These are phyloP conservation scores for Choloepus didactylus DNA, from an alignment of 2,797 vertebrate genomes.

Conservation along the genomic window DNA sequence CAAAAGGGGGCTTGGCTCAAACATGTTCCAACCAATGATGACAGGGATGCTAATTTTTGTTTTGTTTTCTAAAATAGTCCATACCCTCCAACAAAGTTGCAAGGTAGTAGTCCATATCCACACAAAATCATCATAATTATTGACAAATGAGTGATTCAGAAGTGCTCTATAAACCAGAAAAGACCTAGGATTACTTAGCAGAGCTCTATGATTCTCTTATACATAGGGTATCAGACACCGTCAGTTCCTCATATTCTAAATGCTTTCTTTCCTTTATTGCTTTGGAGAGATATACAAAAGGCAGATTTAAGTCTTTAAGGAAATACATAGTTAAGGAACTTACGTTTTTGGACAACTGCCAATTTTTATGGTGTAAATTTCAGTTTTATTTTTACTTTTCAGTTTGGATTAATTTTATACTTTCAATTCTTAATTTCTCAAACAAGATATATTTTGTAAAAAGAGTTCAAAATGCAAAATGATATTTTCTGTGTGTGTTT, in stretches of 20 bases:
- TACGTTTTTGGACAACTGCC: background rate
- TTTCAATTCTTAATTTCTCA: background rate
- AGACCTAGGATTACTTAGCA: background rate
- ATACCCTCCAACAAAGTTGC: background rate
- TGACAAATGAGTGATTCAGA: background rate
- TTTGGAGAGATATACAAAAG: background rate
- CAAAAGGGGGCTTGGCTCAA: background rate
- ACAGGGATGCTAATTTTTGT: background rate
- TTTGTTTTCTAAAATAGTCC: background rate
- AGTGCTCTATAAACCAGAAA: background rate
- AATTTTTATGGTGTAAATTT: constrained; percentile 10
- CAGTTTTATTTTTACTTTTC: background rate
- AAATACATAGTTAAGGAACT: background rate
- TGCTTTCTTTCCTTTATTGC: background rate
- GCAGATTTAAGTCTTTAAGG: background rate
- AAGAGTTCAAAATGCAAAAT: background rate
- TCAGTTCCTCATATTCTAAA: background rate
- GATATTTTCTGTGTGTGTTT: background rate
- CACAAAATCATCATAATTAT: background rate
- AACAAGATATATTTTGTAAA: background rate
- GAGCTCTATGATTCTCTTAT: background rate
- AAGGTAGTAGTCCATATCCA: background rate
- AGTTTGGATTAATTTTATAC: background rate
- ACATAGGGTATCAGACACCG: background rate
- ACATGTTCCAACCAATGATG: constrained; percentile 25